Base-by-base conservation (phyloP, 2,888 invertebrate species). In the Oligia fasciuncula region DNA sequence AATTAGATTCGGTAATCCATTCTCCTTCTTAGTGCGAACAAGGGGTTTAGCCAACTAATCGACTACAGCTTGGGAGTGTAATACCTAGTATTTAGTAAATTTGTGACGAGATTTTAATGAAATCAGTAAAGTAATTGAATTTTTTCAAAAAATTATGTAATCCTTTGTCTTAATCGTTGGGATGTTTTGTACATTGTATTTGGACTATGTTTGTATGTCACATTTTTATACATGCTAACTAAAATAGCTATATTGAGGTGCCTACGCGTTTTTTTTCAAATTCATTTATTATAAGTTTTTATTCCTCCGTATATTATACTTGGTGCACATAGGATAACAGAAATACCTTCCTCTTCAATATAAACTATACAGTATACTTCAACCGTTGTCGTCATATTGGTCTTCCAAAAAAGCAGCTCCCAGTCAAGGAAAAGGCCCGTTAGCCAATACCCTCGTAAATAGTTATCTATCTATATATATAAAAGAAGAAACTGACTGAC, bases 71-170 rank as follows among this genome's bases (percentile, higher is more conserved):
- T 29, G 66, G 72, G 14, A 68, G 68, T 83, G 74, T 83, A 73
- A 68, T 82, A 40, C 40, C 40, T 40, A 83, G 83, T 85, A 40
- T 88, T 87, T 91, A 91, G 89, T 92, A 91, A 91, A 91, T 92
- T 93, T 93, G 93, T 94, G 93, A 94, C 93, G 93, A 94, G 93
- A 94, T 94, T 94, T 94, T 94, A 92, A 93, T 90, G 92, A 93
- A 94, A 92, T 94, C 94, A 94, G 92, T 94, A 93, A 93, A 93
- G 92, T 94, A 93, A 92, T 92, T 93, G 93, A 93, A 93, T 93
- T 93, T 86, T 93, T 93, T 92, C 93, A 94, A 94, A 90, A 89
- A 93, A 93, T 91, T 90, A 92, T 93, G 93, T 94, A 94, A 93
- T 90, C 92, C 93, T 93, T 93, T 83, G 62, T 94, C 92, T 93